Evolutionary conservation across 2,888 invertebrate genomes (phyloP).

Genomic region (Thelaira solivaga): DNA sequence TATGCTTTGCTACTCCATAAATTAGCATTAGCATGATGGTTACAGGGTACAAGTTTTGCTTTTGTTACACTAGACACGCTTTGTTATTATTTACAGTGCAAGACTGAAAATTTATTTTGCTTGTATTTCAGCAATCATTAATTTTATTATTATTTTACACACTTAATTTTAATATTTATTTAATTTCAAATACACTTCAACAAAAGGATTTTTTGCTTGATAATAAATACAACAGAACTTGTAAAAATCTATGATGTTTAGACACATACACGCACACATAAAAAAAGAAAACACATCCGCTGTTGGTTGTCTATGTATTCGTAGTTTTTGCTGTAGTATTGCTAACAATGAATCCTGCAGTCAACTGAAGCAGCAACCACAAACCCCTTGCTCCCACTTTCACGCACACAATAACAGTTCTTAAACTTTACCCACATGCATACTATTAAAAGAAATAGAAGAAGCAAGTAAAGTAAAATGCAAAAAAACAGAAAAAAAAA

Average conservation of each 20-base stretch:
- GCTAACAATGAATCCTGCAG: conserved; percentile 23
- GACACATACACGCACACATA: conserved; percentile 3
- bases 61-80: too few relatives aligned
- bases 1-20: too few relatives aligned
- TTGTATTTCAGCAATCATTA: too few relatives aligned
- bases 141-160: too few relatives aligned
- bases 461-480: conserved; percentile 13
- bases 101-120: too few relatives aligned
- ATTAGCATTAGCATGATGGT: too few relatives aligned
- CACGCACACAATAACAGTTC: neutral
- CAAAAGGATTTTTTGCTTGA: too few relatives aligned
- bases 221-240: neutral
- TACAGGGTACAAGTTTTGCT: too few relatives aligned
- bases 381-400: conserved; percentile 3
- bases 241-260: neutral
- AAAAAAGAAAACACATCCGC: conserved; percentile 25
- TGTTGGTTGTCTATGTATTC: conserved; percentile 40
- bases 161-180: neutral
- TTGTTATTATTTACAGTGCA: too few relatives aligned
- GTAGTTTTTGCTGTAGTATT: conserved; percentile 3
- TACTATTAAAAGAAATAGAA: neutral
- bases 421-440: conserved; percentile 23
- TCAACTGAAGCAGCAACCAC: conserved; percentile 1
- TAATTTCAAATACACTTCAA: neutral
- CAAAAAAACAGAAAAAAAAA: too few relatives aligned